Base-by-base conservation (phyloP, 2,113 vertebrate species). In the Lepus americanus region DNA sequence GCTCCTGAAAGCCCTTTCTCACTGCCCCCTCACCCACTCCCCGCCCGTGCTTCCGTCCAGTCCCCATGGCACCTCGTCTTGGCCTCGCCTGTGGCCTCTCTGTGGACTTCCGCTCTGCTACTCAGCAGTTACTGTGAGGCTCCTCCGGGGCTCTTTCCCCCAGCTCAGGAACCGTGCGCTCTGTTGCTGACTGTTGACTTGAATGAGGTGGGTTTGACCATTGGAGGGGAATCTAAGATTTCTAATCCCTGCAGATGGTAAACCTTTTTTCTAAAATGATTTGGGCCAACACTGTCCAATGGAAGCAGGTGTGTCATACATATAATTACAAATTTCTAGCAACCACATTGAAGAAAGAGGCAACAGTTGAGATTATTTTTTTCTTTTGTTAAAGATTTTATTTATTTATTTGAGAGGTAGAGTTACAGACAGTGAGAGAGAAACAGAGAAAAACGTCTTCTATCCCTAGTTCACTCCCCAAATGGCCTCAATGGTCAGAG, bases 221-320 rank as follows among this genome's bases (percentile, higher is more conserved):
- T 2, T 73, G 82, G 49, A 82, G 53, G 36, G 95, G 53, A 67
- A 39, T 49, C 0, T 72, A 33, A 84, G 78, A 69, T 61, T 67
- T 87, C 80, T 44, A 49, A 67, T 90, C 87, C 70, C 29, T 83
- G 23, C 36, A 89, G 36, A 63, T 10, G 12, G 72, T 33, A 36
- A 64, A 77, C 83, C 59, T 89, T 94, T 95, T 67, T 33, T 87
- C 64, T 31, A 44, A 11, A 72, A 55, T 33, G 81, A 39, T 89
- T 51, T 76, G 55, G 74, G 85, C 31, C 44, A 51, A 36, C 27
- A 33, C 20, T 78, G 10, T 51, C 86, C 63, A 59, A 0, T 44
- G 39, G 74, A 80, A 63, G 33, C 73, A 12, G 19, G 49, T 72
- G 49, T 31, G 31, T 7, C 63, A 76, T 17, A 3, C 2, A 0